Evolutionary conservation across 2,888 invertebrate genomes (phyloP).

Genomic region (Conchocele bisecta): DNA sequence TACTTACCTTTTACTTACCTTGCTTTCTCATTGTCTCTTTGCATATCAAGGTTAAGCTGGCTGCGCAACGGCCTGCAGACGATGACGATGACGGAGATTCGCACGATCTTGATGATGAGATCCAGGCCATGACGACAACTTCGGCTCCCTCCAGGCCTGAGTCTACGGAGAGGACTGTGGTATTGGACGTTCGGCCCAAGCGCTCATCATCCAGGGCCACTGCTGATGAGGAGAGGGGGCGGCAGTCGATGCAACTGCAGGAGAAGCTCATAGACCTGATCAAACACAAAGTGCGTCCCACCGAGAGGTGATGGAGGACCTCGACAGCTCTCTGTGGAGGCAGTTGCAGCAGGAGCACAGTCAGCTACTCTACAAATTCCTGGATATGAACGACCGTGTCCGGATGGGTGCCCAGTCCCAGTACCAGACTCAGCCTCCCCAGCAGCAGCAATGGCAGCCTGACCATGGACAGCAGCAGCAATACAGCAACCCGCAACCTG

Average conservation of each 20-base stretch:
- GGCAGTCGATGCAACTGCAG: background rate
- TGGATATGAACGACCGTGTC: no score
- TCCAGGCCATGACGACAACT: background rate
- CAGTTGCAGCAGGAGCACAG: conserved; percentile 31
- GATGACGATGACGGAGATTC: conserved; percentile 4
- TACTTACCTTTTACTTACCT: conserved; percentile 9
- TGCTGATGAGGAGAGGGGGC: conserved; percentile 5
- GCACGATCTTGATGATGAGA: conserved; percentile 6
- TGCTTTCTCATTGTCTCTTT: conserved; percentile 12
- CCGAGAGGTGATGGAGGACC: conserved; percentile 31
- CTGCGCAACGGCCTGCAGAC: conserved; percentile 6
- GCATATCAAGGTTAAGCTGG: no score
- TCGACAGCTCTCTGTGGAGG: conserved; percentile 35
- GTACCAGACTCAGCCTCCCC: no score
- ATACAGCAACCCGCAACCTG: conserved; percentile 2
- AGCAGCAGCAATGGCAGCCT: background rate
- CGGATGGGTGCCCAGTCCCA: no score
- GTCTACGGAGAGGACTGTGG: no score
- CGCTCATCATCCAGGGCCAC: conserved; percentile 2
- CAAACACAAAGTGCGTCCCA: background rate
- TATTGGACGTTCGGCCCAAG: conserved; percentile 11
- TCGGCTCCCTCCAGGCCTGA: no score
- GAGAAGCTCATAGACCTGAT: conserved; percentile 1
- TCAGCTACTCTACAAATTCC: conserved; percentile 35
- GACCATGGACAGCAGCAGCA: conserved; percentile 5